Conservation (phyloP, 2,113 vertebrate species). For the Spermophilus dauricus region DNA sequence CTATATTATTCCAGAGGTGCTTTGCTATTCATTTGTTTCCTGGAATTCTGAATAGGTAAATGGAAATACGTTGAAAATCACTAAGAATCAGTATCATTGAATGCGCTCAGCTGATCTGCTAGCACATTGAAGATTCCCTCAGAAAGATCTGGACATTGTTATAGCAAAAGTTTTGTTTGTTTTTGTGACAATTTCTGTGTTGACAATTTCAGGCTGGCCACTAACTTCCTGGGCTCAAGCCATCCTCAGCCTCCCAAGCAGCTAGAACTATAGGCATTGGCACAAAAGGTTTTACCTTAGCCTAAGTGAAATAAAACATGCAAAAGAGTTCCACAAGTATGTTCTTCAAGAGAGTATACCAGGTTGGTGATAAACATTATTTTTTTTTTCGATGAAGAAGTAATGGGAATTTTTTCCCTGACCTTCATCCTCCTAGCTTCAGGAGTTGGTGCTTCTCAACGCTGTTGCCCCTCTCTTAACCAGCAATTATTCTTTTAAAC, state of each 20-base stretch:
- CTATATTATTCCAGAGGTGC: neutral
- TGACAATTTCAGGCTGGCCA: neutral
- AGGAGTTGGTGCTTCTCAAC: neutral
- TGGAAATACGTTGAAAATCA: slow-evolving; percentile 34
- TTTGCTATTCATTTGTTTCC: neutral
- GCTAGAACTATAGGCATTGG: neutral
- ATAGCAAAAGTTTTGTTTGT: neutral
- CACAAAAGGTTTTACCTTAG: slow-evolving; percentile 20
- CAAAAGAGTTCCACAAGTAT: neutral
- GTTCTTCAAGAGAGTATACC: neutral
- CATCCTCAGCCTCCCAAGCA: neutral
- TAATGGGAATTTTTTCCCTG: neutral
- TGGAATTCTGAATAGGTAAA: neutral
- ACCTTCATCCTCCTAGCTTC: neutral
- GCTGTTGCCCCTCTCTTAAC: too few species aligned
- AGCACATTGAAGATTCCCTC: neutral
- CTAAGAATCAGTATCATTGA: neutral
- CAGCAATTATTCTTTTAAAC: neutral
- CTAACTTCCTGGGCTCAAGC: neutral
- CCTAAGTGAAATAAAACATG: slow-evolving; percentile 39
- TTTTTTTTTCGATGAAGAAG: neutral
- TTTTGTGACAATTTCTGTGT: neutral
- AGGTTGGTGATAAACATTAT: neutral
- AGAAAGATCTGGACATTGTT: slow-evolving; percentile 37
- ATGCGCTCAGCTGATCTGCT: neutral